Conservation (phyloP, 2,888 invertebrate species). For the Euspilapteryx auroguttella region DNA sequence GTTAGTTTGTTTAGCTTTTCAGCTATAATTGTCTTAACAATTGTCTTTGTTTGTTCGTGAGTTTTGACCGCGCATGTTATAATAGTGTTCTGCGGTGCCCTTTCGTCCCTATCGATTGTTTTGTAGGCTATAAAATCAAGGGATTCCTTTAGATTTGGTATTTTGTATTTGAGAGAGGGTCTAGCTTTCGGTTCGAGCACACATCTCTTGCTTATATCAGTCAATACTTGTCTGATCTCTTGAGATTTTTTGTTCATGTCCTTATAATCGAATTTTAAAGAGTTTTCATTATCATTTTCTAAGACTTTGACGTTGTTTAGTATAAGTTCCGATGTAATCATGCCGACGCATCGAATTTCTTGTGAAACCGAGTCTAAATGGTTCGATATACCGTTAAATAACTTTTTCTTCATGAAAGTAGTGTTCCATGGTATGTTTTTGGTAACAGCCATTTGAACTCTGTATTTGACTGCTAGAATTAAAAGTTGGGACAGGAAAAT, state of each 20-base stretch:
- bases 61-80: slow-evolving; percentile 36
- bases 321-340: slow-evolving; percentile 72
- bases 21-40: slow-evolving; percentile 42
- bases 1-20: slow-evolving; percentile 34
- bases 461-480: slow-evolving; percentile 56
- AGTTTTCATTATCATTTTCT: slow-evolving; percentile 31
- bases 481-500: slow-evolving; percentile 70
- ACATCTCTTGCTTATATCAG: slow-evolving; percentile 31
- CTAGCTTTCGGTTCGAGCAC: slow-evolving; percentile 23
- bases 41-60: slow-evolving; percentile 32
- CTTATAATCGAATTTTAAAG: slow-evolving; percentile 69
- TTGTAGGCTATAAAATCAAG: slow-evolving; percentile 27
- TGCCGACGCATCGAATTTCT: slow-evolving; percentile 68
- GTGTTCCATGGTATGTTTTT: slow-evolving; percentile 20
- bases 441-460: slow-evolving; percentile 26
- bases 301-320: slow-evolving; percentile 42
- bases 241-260: slow-evolving; percentile 47
- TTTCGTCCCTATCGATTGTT: slow-evolving; percentile 18
- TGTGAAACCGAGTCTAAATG: slow-evolving; percentile 69
- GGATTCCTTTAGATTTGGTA: slow-evolving; percentile 18
- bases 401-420: slow-evolving; percentile 39
- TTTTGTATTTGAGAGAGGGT: slow-evolving; percentile 14
- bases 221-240: slow-evolving; percentile 48
- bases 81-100: slow-evolving; percentile 24
- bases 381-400: slow-evolving; percentile 67